Base-by-base conservation (phyloP, 1,140 invertebrate genomes). In the Macrobrachium nipponense region DNA sequence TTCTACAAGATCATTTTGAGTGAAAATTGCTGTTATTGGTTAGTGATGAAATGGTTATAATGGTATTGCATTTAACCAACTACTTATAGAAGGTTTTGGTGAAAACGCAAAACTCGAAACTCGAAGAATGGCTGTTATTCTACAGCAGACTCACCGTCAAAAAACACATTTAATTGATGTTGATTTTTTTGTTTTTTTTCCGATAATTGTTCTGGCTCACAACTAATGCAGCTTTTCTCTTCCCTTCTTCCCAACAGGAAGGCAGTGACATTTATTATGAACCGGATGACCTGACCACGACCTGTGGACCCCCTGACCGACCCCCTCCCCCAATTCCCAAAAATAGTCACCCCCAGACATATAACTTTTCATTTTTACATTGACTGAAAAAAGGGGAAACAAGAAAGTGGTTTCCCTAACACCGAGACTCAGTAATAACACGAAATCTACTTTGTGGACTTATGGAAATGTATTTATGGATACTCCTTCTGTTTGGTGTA, bases 241-340 rank as follows among this genome's bases (percentile, higher is more conserved):
- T 80, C 59, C 64, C 68, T 58, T 27, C 77, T 76, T 70, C 43
- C 77, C 72, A 58, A 73, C 83, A 86, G 83, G 83, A 86, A 58
- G 44, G 77, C 61, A 86, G 83, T 61, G 83, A 86, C 77, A 79
- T 80, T 70, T 86, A 86, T 72, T 86, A 86, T 79, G 83, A 86
- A 70, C 83, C 83, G 17, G 83, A 86, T 66, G 83, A 86, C 77
- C 77, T 86, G 27, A 72, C 60, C 23, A 60, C 77, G 36, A 72
- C 83, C 64, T 27, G 27, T 27, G 76, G 77, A 17, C 83, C 77
- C 36, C 83, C 83, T 18, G 58, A 66, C 81, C 60, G 81, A 76
- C 83, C 82, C 64, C 76, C 82, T 79, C 82, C 83, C 78, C 83
- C 76, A 18, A 17, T 86, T 68, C 83, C 83, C 77, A 79, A 27